These are phyloP conservation scores for Adineta ricciae DNA, from an alignment of 2,888 invertebrate genomes.

Conservation along the genomic window DNA sequence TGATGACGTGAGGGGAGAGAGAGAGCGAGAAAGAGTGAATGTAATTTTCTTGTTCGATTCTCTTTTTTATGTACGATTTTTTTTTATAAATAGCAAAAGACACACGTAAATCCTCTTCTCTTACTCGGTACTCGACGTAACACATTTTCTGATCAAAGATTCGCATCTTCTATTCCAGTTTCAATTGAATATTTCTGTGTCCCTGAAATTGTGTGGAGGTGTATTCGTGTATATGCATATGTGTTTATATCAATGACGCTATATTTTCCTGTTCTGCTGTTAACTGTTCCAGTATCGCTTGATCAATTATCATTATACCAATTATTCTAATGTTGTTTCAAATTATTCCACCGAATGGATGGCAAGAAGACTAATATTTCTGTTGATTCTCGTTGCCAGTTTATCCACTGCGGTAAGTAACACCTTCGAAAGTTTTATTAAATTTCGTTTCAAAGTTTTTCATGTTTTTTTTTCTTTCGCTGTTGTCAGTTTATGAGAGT, in stretches of 20 bases:
- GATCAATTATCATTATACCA: neutral
- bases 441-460: no score
- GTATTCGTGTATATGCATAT: neutral
- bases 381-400: neutral
- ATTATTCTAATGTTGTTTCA: neutral
- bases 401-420: neutral
- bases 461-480: neutral
- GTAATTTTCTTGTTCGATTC: constrained; percentile 5
- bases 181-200: neutral
- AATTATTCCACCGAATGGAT: neutral
- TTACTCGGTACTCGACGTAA: neutral
- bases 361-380: neutral
- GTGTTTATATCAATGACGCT: neutral
- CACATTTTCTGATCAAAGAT: neutral
- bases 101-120: neutral
- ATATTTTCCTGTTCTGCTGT: neutral
- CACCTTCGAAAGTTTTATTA: neutral
- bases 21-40: neutral
- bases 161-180: neutral
- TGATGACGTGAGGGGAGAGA: neutral
- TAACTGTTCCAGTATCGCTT: neutral
- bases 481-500: neutral
- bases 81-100: constrained; percentile 5
- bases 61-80: neutral
- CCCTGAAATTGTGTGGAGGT: neutral